Conservation (phyloP, 2,888 invertebrate species). For the Sclerodermus sp. region DNA sequence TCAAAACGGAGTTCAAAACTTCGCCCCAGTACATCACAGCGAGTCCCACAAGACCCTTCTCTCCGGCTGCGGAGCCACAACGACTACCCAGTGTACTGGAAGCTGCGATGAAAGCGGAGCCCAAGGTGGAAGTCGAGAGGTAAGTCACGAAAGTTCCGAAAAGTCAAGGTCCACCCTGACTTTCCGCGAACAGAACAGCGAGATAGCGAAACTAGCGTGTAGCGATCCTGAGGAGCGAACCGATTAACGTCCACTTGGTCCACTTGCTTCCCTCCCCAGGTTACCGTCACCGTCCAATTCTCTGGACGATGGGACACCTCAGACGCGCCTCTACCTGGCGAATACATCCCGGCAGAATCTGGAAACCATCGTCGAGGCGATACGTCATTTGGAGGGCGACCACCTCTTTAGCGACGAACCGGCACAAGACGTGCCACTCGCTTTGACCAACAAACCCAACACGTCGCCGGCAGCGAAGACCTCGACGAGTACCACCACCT, state of each 20-base stretch:
- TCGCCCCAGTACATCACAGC: conserved; percentile 42
- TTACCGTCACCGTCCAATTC: conserved; percentile 63
- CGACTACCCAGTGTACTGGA: conserved; percentile 74
- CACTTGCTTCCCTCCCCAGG: too few relatives aligned
- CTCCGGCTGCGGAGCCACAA: conserved; percentile 55
- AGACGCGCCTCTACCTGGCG: conserved; percentile 62
- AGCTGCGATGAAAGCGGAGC: conserved; percentile 85
- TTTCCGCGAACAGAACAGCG: too few relatives aligned
- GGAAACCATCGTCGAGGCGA: conserved; percentile 98
- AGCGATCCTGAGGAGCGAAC: too few relatives aligned
- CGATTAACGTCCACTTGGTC: too few relatives aligned
- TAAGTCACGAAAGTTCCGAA: conserved; percentile 15
- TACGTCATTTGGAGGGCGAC: conserved; percentile 95
- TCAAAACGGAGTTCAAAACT: conserved; percentile 44
- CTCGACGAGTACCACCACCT: conserved; percentile 29
- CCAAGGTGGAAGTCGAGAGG: conserved; percentile 73
- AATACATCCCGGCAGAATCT: conserved; percentile 90
- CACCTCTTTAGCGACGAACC: conserved; percentile 84
- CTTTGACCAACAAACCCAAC: conserved; percentile 49
- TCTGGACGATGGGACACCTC: conserved; percentile 59
- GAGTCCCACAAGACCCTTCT: conserved; percentile 49
- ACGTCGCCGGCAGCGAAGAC: conserved; percentile 7
- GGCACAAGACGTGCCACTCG: conserved; percentile 52
- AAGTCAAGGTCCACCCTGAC: too few relatives aligned
- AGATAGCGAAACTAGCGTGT: too few relatives aligned